Conservation (phyloP, 2,888 invertebrate genomes). For the Phortica okadai region DNA sequence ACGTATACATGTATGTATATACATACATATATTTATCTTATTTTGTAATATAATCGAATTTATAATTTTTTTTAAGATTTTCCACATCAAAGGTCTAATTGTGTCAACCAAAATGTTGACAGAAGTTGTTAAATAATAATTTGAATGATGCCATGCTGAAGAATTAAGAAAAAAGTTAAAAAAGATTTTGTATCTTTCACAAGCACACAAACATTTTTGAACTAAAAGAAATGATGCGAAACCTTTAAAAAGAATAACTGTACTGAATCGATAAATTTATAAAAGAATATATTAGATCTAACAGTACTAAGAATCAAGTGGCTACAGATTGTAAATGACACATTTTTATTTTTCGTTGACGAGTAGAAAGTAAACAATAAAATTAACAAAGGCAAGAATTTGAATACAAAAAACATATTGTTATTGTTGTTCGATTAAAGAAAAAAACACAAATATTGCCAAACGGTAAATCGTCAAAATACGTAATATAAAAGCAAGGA, state of each 20-base stretch:
- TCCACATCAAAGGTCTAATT: not conserved
- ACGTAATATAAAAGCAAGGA: conserved; percentile 13
- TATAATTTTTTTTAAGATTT: too few relatives aligned
- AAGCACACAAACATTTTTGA: not conserved
- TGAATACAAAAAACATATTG: not conserved
- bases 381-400: not conserved
- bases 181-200: not conserved
- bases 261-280: not conserved
- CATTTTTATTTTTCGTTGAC: not conserved
- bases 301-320: conserved; percentile 3
- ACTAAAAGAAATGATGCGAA: not conserved
- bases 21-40: too few relatives aligned
- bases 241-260: not conserved
- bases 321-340: not conserved
- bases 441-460: not conserved
- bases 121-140: not conserved
- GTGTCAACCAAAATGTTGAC: not conserved
- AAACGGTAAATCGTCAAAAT: conserved; percentile 13
- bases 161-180: not conserved
- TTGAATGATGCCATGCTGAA: not conserved
- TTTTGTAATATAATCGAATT: too few relatives aligned
- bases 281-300: conserved; percentile 12
- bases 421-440: not conserved
- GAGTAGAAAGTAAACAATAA: conserved; percentile 7
- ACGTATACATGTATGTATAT: too few relatives aligned